Conservation (phyloP, 2,797 vertebrate genomes). For the Enteromius trimaculatus region DNA sequence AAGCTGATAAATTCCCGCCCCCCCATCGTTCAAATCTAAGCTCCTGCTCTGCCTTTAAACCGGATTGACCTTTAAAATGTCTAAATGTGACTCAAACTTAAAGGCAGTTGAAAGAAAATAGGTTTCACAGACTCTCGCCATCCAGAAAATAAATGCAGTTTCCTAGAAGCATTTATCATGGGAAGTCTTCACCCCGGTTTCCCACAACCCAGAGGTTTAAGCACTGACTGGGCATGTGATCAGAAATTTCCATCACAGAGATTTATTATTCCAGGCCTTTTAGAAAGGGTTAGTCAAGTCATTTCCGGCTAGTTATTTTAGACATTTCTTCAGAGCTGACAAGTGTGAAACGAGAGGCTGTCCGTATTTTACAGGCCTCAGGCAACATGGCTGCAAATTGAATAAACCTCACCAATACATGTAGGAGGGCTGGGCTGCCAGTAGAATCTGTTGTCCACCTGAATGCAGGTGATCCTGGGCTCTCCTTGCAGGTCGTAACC, state of each 20-base stretch:
- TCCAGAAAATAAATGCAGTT: conserved; percentile 34
- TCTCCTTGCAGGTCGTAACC: conserved; percentile 97
- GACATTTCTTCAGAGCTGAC: conserved; percentile 29
- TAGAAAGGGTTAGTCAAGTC: conserved; percentile 29
- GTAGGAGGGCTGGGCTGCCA: conserved; percentile 97
- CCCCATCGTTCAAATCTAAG: background rate
- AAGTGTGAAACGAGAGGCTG: conserved; percentile 53
- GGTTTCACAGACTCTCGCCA: conserved; percentile 41
- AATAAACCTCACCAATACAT: conserved; percentile 89
- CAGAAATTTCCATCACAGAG: conserved; percentile 51
- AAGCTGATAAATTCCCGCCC: background rate
- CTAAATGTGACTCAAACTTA: conserved; percentile 17
- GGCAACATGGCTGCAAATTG: conserved; percentile 29
- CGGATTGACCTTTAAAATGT: conserved; percentile 15
- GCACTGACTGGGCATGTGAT: conserved; percentile 43
- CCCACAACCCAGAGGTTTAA: conserved; percentile 13
- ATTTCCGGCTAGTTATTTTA: conserved; percentile 16
- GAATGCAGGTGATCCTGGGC: conserved; percentile 96
- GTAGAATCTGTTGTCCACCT: conserved; percentile 98
- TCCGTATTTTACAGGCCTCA: conserved; percentile 20
- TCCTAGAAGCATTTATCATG: conserved; percentile 45
- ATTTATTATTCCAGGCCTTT: conserved; percentile 49
- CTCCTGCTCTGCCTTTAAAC: background rate
- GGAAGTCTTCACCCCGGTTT: conserved; percentile 26
- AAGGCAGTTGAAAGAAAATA: conserved; percentile 10